These are phyloP conservation scores for Brachypodius melanocephalos DNA, from an alignment of 2,113 vertebrate species.

Conservation along the genomic window DNA sequence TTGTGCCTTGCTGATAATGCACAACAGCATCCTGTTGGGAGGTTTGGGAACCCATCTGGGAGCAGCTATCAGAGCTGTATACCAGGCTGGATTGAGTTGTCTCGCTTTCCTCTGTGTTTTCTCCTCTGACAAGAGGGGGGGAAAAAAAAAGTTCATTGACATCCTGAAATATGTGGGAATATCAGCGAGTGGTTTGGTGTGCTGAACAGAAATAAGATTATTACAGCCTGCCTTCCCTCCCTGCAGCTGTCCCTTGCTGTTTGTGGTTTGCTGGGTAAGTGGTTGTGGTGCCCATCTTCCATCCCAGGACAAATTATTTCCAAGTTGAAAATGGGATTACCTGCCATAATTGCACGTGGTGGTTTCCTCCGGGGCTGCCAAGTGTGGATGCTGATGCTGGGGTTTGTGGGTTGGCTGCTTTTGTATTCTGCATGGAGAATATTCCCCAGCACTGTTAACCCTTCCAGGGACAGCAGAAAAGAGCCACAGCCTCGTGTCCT, in stretches of 20 bases:
- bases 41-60: constrained; percentile 42
- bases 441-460: neutral
- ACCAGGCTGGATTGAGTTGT: neutral
- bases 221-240: neutral
- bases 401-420: neutral
- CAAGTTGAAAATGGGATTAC: neutral
- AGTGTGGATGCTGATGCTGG: neutral
- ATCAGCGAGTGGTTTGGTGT: neutral
- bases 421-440: neutral
- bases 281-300: neutral
- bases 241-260: neutral
- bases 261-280: constrained; percentile 1
- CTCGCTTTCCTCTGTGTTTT: neutral
- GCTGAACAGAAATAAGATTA: neutral
- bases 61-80: neutral
- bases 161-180: neutral
- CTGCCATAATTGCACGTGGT: neutral
- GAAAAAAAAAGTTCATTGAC: rapidly evolving
- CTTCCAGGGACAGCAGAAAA: neutral
- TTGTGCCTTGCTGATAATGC: constrained; percentile 59
- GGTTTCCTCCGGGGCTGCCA: neutral
- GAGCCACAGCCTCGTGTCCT: neutral
- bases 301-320: constrained; percentile 14
- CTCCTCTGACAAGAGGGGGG: neutral
- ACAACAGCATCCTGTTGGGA: constrained; percentile 41